phyloP scores from a whole-genome alignment of 2,113 vertebrate genomes.

The Silurus meridionalis region DNA sequence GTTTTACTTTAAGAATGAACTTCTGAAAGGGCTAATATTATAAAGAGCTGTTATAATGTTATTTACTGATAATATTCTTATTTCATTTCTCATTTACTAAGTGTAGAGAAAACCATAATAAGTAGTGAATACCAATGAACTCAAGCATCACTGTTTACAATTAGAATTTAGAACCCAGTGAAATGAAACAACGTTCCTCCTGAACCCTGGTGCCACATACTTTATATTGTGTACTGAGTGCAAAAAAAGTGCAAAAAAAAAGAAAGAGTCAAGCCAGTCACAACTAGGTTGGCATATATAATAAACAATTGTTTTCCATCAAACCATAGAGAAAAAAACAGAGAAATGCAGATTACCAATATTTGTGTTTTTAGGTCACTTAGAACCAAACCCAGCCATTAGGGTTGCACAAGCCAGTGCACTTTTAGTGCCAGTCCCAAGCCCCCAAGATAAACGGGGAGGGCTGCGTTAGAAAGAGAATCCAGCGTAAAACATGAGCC shows the following conservation, averaged over 20 bases:
- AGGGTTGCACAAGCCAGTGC: no score
- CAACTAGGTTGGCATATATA: not conserved
- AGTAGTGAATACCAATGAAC: conserved; percentile 48
- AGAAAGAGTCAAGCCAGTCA: not conserved
- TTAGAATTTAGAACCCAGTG: conserved; percentile 36
- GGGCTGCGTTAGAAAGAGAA: no score
- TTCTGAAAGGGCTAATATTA: not conserved
- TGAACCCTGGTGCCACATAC: not conserved
- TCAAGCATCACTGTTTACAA: conserved; percentile 46
- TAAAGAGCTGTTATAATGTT: no score
- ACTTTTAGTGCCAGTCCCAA: no score
- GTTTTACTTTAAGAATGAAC: not conserved
- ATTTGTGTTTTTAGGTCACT: not conserved
- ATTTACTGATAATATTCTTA: conserved; percentile 14
- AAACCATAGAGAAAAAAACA: not conserved
- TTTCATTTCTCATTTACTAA: conserved; percentile 39
- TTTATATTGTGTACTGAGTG: conserved; percentile 47
- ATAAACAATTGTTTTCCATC: not conserved
- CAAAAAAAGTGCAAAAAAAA: not conserved
- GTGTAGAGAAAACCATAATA: conserved; percentile 34
- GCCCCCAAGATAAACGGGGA: no score
- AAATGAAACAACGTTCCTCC: no score
- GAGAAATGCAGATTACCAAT: not conserved
- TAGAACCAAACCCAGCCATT: not conserved
- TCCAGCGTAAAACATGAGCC: no score